Evolutionary conservation across 1,140 invertebrate species (phyloP).

Genomic region (Sweltsa coloradensis): DNA sequence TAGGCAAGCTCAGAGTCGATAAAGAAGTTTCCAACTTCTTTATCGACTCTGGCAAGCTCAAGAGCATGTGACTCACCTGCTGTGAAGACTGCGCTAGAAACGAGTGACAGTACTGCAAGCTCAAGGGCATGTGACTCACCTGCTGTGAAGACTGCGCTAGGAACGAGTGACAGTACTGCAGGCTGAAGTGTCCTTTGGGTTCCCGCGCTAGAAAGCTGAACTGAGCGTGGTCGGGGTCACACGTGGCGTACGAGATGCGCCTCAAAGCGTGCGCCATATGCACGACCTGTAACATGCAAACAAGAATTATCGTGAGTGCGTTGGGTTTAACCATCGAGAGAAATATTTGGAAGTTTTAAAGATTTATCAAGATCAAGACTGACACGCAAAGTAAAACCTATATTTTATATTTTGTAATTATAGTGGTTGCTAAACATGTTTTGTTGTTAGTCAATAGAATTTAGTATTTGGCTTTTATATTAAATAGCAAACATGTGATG

Average conservation of each 20-base stretch:
- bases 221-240: slow-evolving; percentile 64
- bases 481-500: too few relatives aligned
- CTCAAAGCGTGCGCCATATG: slow-evolving; percentile 77
- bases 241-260: slow-evolving; percentile 76
- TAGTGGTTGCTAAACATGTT: too few relatives aligned
- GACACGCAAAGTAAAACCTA: too few relatives aligned
- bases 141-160: slow-evolving; percentile 61
- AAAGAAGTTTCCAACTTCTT: too few relatives aligned
- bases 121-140: slow-evolving; percentile 38
- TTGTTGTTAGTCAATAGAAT: too few relatives aligned
- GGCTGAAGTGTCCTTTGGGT: slow-evolving; percentile 56
- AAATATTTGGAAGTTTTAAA: too few relatives aligned
- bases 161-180: slow-evolving; percentile 76
- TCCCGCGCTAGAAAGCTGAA: slow-evolving; percentile 76
- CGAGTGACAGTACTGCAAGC: background rate
- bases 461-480: too few relatives aligned
- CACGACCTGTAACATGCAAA: slow-evolving; percentile 52
- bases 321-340: too few relatives aligned
- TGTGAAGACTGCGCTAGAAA: background rate
- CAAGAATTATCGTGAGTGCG: too few relatives aligned
- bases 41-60: background rate
- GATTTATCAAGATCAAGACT: too few relatives aligned
- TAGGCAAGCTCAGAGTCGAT: too few relatives aligned
- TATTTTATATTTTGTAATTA: too few relatives aligned
- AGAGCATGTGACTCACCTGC: background rate